These are phyloP conservation scores for Choristoneura rosaceana DNA, from an alignment of 2,888 invertebrate species.

Conservation along the genomic window DNA sequence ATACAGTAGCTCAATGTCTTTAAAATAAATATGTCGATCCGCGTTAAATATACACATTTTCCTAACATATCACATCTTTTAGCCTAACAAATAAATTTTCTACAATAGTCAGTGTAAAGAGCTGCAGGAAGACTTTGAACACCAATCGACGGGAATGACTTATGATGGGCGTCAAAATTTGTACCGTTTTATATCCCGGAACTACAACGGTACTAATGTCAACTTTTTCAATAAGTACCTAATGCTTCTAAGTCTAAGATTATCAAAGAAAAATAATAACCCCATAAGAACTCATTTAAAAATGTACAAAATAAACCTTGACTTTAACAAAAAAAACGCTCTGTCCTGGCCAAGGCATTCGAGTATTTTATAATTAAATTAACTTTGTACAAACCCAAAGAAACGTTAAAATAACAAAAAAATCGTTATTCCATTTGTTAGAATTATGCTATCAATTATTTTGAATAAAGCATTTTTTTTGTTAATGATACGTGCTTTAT, in stretches of 20 bases:
- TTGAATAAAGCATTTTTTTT: background rate
- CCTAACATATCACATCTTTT: slow-evolving; percentile 82
- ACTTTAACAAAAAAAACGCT: too few species aligned
- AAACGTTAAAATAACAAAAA: too few species aligned
- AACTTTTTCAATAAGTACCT: background rate
- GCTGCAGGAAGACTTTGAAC: slow-evolving; percentile 85
- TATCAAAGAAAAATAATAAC: too few species aligned
- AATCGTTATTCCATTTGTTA: too few species aligned
- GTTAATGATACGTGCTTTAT: background rate
- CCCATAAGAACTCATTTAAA: too few species aligned
- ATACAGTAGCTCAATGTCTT: slow-evolving; percentile 73
- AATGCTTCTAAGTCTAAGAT: background rate
- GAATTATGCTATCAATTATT: background rate
- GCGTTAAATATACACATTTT: slow-evolving; percentile 66
- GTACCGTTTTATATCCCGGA: too few species aligned
- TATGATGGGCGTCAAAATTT: slow-evolving; percentile 18
- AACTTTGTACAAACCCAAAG: too few species aligned
- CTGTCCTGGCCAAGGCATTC: too few species aligned
- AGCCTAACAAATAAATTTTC: slow-evolving; percentile 80
- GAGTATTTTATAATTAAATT: background rate
- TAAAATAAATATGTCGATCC: slow-evolving; percentile 61
- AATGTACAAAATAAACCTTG: too few species aligned
- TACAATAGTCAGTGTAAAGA: slow-evolving; percentile 85
- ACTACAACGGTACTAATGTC: background rate
- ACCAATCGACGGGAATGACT: slow-evolving; percentile 57